Base-by-base conservation (phyloP, 2,113 vertebrate genomes). In the Rhombomys opimus region DNA sequence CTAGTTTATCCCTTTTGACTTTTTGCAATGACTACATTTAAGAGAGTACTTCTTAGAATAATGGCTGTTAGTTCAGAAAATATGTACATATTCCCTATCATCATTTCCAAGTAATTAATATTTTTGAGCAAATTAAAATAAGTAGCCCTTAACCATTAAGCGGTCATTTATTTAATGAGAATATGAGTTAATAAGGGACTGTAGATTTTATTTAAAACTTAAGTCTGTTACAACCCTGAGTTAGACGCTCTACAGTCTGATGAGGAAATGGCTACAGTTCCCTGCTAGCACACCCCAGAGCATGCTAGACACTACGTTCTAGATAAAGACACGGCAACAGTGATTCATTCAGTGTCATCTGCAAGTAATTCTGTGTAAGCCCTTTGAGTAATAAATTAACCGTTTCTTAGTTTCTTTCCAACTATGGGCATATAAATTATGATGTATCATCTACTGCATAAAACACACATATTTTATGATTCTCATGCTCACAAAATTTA, bases 341-440 rank as follows among this genome's bases (percentile, higher is more conserved):
- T 46, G 57, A 84, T 20, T 20, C 72, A 9, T 30, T 54, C 25
- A 92, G 90, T 84, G 38, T 2, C 9, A 65, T 50, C 32, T 52
- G 86, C 5, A 81, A 72, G 32, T 3, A 63, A 80, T 22, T 9
- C 1, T 93, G 8, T 59, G n/a, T 76, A 57, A 50, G 14, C n/a
- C 15, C 5, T 93, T 87, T 52, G 30, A 68, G 35, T 25, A 90
- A 92, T 75, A 94, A 94, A 75, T 82, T 68, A 59, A 63, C 32
- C 90, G 50, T 50, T 50, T 2, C 82, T 94, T 61, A 84, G 90
- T 96, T 81, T 14, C 32, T 90, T 89, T 96, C 77, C 27, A 92
- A 17, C 88, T 70, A 81, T 81, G 18, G 57, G 1, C 73, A 78
- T 61, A 75, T 72, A 30, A 90, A 89, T 85, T 17, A 27, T 12